A percentile compares a stretch with the other conserved stretches of the same genome.
Evolutionary conservation across 2,797 vertebrate genomes (phyloP).

Genomic region (Cetoscarus ocellatus): DNA sequence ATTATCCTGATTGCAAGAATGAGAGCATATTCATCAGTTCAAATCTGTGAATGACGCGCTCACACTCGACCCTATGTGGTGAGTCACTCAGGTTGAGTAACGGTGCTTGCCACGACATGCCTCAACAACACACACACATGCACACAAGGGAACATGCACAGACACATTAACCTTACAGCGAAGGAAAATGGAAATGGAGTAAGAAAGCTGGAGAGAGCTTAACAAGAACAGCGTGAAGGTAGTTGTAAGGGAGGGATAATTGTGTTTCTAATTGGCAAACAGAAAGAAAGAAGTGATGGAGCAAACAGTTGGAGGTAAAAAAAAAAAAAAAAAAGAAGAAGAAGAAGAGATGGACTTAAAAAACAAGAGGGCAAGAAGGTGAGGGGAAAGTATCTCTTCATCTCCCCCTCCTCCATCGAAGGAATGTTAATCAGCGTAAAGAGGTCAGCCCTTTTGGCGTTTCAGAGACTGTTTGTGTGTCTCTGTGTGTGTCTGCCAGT

Average conservation of each 20-base stretch:
- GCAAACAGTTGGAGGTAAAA: constrained; percentile 18
- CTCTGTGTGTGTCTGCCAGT: constrained; percentile 25
- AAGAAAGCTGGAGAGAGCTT: constrained; percentile 12
- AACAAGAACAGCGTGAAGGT: constrained; percentile 18
- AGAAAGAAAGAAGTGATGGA: constrained; percentile 17
- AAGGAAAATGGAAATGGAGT: constrained; percentile 30
- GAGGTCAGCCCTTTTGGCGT: constrained; percentile 72
- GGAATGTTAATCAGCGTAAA: constrained; percentile 80
- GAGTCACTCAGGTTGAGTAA: constrained; percentile 55
- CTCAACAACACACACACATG: constrained; percentile 24
- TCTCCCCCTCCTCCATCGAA: constrained; percentile 40
- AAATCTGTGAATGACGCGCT: constrained; percentile 14
- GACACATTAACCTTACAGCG: constrained; percentile 30
- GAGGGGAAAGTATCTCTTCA: constrained; percentile 64
- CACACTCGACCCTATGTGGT: constrained; percentile 22
- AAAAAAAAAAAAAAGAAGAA: constrained; percentile 11
- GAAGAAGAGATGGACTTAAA: constrained; percentile 3
- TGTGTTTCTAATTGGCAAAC: constrained; percentile 30
- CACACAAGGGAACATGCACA: constrained; percentile 23
- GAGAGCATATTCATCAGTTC: not conserved
- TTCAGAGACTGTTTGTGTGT: constrained; percentile 35
- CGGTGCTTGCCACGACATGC: constrained; percentile 53
- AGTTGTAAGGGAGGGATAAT: constrained; percentile 36
- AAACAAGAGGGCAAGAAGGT: constrained; percentile 59
- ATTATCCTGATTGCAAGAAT: constrained; percentile 7